Evolutionary conservation across 1,140 invertebrate species (phyloP).

Genomic region (Plectrocnemia conspersa): DNA sequence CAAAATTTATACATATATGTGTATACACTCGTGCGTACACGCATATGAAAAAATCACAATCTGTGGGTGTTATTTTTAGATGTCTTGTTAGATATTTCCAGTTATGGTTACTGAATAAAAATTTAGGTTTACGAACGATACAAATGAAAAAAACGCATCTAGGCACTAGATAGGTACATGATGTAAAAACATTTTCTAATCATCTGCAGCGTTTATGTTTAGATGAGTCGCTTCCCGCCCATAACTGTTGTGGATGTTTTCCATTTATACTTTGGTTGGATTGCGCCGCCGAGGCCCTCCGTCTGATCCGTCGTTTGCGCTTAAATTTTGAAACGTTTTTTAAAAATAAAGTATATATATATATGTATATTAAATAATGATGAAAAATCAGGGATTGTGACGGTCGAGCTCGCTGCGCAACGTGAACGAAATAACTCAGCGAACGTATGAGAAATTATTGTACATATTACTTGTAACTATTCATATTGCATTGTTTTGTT

Average conservation of each 20-base stretch:
- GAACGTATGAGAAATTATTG: conserved; percentile 30
- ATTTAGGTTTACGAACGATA: conserved; percentile 20
- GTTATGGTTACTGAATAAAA: conserved; percentile 30
- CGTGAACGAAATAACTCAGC: conserved; percentile 22
- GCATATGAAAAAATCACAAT: conserved; percentile 24
- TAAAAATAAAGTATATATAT: too few species aligned
- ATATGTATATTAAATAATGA: too few species aligned
- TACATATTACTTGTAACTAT: conserved; percentile 33
- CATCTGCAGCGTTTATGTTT: conserved; percentile 30
- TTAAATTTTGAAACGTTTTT: too few species aligned
- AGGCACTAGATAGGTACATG: conserved; percentile 31
- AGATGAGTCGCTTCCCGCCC: conserved; percentile 30
- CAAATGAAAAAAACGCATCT: conserved; percentile 25
- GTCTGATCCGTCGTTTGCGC: too few species aligned
- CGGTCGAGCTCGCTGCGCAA: neutral
- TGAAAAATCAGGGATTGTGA: too few species aligned
- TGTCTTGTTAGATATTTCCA: conserved; percentile 34
- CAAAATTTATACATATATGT: neutral
- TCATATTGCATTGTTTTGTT: conserved; percentile 33
- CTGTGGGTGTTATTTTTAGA: conserved; percentile 33
- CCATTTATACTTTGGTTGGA: conserved; percentile 25
- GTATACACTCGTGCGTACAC: neutral
- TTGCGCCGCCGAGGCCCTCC: neutral
- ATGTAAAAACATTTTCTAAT: conserved; percentile 29
- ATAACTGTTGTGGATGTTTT: conserved; percentile 20